Percentiles rank a stretch among this genome's conserved stretches.
These are phyloP conservation scores for Burhinus bistriatus DNA, from an alignment of 2,113 vertebrate genomes.

Conservation along the genomic window DNA sequence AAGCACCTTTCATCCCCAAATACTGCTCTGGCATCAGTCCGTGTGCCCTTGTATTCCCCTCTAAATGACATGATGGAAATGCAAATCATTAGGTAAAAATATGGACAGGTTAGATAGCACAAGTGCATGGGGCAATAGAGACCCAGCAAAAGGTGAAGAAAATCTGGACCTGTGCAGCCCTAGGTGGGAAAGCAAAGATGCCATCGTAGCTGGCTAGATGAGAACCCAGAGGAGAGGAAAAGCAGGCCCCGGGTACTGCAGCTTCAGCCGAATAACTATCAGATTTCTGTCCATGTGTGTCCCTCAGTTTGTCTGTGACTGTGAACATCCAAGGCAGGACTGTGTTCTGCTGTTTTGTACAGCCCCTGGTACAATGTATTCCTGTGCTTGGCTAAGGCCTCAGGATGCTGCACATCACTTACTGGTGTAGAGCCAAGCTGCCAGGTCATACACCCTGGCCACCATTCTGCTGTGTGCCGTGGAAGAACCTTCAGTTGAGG, in stretches of 20 bases:
- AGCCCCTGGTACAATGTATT: background rate
- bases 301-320: background rate
- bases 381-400: background rate
- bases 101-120: background rate
- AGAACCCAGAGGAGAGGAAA: background rate
- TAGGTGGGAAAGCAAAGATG: background rate
- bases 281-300: fast-evolving
- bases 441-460: background rate
- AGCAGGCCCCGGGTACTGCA: background rate
- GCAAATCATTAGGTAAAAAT: background rate
- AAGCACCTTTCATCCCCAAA: background rate
- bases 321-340: background rate
- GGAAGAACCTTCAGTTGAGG: background rate
- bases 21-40: background rate
- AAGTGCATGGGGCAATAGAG: background rate
- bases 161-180: background rate
- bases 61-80: background rate
- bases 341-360: background rate
- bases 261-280: fast-evolving
- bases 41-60: background rate
- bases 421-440: background rate
- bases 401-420: background rate
- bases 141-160: background rate
- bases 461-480: background rate
- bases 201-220: background rate